These are phyloP conservation scores for Harpalus rufipes DNA, from an alignment of 2,888 invertebrate species.

Conservation along the genomic window DNA sequence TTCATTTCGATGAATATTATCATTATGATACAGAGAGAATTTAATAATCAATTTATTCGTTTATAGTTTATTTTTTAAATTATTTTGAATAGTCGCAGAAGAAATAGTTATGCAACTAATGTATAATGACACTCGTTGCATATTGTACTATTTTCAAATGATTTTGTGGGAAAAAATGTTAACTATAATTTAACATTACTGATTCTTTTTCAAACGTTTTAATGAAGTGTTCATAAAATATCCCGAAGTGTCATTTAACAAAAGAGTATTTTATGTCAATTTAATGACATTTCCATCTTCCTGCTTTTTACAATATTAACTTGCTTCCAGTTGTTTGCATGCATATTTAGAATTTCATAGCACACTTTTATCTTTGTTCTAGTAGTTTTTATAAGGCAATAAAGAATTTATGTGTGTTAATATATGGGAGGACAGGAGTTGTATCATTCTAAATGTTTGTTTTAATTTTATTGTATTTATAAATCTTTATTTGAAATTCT, in stretches of 20 bases:
- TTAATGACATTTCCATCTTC: conserved; percentile 22
- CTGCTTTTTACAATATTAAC: conserved; percentile 31
- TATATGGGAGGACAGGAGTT: conserved; percentile 47
- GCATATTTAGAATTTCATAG: conserved; percentile 59
- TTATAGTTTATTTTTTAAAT: too few species aligned
- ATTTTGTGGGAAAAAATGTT: too few species aligned
- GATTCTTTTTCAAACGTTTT: too few species aligned
- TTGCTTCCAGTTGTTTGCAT: conserved; percentile 13
- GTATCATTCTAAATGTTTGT: conserved; percentile 50
- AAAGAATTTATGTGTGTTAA: conserved; percentile 51
- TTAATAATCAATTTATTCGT: too few species aligned
- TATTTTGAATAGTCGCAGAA: too few species aligned
- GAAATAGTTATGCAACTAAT: too few species aligned
- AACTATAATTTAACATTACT: too few species aligned
- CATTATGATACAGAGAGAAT: too few species aligned
- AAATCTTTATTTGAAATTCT: conserved; percentile 56
- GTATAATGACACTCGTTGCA: too few species aligned
- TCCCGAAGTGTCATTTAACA: background rate
- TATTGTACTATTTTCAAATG: too few species aligned
- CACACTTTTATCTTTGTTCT: conserved; percentile 19
- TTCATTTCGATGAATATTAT: too few species aligned
- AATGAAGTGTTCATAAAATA: too few species aligned
- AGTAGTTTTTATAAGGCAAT: conserved; percentile 47
- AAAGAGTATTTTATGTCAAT: conserved; percentile 5
- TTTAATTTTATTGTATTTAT: conserved; percentile 58